Evolutionary conservation across 1,140 invertebrate genomes (phyloP).

Genomic region (Drosophila elegans): DNA sequence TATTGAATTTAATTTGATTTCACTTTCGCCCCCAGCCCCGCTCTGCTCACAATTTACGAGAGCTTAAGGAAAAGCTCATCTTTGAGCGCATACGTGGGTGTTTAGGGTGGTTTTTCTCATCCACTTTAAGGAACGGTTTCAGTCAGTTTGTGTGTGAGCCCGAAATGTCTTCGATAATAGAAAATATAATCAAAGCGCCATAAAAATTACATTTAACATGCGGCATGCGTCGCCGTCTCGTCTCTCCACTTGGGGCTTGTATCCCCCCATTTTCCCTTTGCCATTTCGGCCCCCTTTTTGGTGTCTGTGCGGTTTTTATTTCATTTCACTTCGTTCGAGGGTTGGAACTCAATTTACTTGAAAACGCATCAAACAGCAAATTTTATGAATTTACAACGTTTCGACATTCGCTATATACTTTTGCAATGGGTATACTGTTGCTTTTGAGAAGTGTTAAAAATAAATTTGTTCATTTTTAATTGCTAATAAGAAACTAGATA

Average conservation of each 20-base stretch:
- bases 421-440: constrained; percentile 4
- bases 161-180: constrained; percentile 81
- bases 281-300: constrained; percentile 28
- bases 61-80: constrained; percentile 70
- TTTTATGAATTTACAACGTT: constrained; percentile 83
- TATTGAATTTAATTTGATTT: constrained; percentile 83
- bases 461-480: too few relatives aligned
- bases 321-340: constrained; percentile 80
- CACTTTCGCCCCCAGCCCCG: constrained; percentile 29
- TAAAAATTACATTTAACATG: constrained; percentile 83
- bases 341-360: constrained; percentile 83
- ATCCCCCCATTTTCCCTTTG: neutral
- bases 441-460: neutral
- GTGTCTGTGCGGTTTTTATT: constrained; percentile 77
- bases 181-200: constrained; percentile 83
- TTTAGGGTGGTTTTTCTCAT: constrained; percentile 25
- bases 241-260: constrained; percentile 41
- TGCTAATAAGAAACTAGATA: neutral
- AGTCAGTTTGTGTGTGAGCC: constrained; percentile 34
- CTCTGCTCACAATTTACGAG: constrained; percentile 22
- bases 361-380: constrained; percentile 83
- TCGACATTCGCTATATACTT: constrained; percentile 53
- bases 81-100: constrained; percentile 3
- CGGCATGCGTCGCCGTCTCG: constrained; percentile 73
- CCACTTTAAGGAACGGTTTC: constrained; percentile 35